Base-by-base conservation (phyloP, 2,888 invertebrate species). In the Keiferia lycopersicella region DNA sequence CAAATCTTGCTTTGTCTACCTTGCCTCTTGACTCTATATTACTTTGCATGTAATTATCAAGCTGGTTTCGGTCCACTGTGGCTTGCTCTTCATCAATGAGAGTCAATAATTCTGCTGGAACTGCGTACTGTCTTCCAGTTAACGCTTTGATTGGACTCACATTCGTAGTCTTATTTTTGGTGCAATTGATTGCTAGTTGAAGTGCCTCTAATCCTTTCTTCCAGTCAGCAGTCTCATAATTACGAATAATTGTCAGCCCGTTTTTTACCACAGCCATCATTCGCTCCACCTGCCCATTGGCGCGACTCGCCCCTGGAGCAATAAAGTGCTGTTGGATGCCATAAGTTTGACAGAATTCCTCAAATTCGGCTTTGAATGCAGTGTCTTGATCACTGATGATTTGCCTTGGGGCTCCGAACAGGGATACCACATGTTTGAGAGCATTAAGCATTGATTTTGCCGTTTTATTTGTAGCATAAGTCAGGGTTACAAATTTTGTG, bases 141-240 rank as follows among this genome's bases (percentile, higher is more conserved):
- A 68, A 61, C 2, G 64, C 59, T 63, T 66, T 64, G 8, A 70
- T 39, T 51, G 71, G 69, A 18, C 65, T 66, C 10, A 67, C 65
- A 48, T 66, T 66, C 0, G 67, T 67, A 4, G 66, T 64, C 64
- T 65, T 66, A 16, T 57, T 65, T n/a, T 61, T 65, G 3, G 68
- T 69, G 18, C 69, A 70, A 30, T 70, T 70, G 3, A 68, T 66
- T 10, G 67, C 65, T 2, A 66, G 51, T 18, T 63, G n/a, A n/a
- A n/a, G n/a, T n/a, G n/a, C n/a, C n/a, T 66, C 11, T 68, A 51
- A 4, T 51, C 66, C 14, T 62, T 68, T 20, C 64, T 57, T n/a
- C 69, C 68, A 68, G 30, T 71, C 51, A 22, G 62, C 18, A 39
- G 2, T 34, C 48, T 63, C 63, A 30, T 57, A 63, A 18, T 61